phyloP scores from a whole-genome alignment of 2,113 vertebrate species.

The Lichenostomus cassidix region DNA sequence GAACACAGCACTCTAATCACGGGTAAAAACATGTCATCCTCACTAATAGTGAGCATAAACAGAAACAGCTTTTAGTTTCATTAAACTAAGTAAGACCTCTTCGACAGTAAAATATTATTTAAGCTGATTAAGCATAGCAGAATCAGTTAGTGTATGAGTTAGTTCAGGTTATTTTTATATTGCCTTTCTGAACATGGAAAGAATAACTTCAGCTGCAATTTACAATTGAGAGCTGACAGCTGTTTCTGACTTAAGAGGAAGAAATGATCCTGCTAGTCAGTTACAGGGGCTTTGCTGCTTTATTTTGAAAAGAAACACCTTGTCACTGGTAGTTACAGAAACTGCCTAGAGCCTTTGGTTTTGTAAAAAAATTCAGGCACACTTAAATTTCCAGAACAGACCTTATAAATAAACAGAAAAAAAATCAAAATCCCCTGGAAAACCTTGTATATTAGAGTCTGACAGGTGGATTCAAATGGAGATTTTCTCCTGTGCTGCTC shows the following conservation, averaged over 20 bases:
- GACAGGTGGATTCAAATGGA: neutral
- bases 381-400: neutral
- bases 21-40: neutral
- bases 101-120: neutral
- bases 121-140: neutral
- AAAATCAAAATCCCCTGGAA: neutral
- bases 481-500: neutral
- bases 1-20: neutral
- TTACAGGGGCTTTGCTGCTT: neutral
- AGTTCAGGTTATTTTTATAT: neutral
- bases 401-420: neutral
- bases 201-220: neutral
- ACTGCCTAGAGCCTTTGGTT: neutral
- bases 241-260: neutral
- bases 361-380: neutral
- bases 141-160: neutral
- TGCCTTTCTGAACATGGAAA: neutral
- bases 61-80: neutral
- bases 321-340: neutral
- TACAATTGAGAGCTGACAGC: neutral
- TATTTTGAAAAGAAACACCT: neutral
- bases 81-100: neutral
- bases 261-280: neutral
- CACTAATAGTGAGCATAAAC: neutral
- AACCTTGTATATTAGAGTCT: neutral